These are phyloP conservation scores for Sapayoa aenigma DNA, from an alignment of 2,113 vertebrate species.

Conservation along the genomic window DNA sequence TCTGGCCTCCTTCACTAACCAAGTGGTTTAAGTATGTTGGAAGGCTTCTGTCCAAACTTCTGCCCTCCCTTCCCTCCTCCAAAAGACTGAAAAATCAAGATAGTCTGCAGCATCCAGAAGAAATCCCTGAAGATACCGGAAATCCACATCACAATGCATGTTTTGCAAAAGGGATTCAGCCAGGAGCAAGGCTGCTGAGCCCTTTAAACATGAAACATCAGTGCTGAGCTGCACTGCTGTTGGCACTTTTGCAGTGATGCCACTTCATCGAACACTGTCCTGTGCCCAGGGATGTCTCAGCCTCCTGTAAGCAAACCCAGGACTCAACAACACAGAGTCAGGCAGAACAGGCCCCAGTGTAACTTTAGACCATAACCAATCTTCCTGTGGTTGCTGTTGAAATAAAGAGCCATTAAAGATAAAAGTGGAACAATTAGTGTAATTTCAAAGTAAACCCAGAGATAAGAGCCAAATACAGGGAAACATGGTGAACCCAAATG, in stretches of 20 bases:
- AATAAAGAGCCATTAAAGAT: neutral
- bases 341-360: rapidly evolving
- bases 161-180: neutral
- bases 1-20: neutral
- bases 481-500: rapidly evolving
- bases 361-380: neutral
- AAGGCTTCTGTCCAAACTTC: neutral
- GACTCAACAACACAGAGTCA: neutral
- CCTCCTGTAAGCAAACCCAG: neutral
- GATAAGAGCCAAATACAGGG: neutral
- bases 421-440: neutral
- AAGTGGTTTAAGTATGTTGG: neutral
- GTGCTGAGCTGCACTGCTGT: neutral
- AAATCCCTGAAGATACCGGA: neutral
- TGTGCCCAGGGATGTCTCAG: rapidly evolving
- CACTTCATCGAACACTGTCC: neutral
- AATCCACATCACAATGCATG: neutral
- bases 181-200: neutral
- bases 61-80: neutral
- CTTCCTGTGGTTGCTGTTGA: neutral
- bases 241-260: rapidly evolving
- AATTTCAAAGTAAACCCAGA: neutral
- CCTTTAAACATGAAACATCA: neutral
- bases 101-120: neutral
- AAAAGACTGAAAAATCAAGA: neutral